Evolutionary conservation across 2,888 invertebrate genomes (phyloP).

Genomic region (Drosophila conformis): DNA sequence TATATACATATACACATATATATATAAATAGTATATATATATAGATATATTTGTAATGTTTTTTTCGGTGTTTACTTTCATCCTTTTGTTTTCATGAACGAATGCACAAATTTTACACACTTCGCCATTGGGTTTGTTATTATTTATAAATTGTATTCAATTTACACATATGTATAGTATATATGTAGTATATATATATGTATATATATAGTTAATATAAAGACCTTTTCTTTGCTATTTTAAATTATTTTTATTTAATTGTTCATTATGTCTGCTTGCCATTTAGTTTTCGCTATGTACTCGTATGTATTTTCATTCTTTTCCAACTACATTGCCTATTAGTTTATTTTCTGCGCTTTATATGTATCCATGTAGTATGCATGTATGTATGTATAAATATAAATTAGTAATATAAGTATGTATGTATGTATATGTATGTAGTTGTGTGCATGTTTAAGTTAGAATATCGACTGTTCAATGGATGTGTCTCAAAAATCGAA

Average conservation of each 20-base stretch:
- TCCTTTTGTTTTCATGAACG: slow-evolving; percentile 82
- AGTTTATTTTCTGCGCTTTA: slow-evolving; percentile 58
- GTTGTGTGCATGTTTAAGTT: slow-evolving; percentile 34
- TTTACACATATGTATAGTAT: slow-evolving; percentile 79
- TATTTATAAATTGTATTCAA: slow-evolving; percentile 81
- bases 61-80: slow-evolving; percentile 84
- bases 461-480: slow-evolving; percentile 29
- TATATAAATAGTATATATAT: slow-evolving; percentile 41
- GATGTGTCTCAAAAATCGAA: slow-evolving; percentile 20
- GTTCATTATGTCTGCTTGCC: slow-evolving; percentile 52
- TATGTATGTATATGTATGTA: slow-evolving; percentile 33
- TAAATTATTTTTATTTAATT: slow-evolving; percentile 63
- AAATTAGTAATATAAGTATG: slow-evolving; percentile 45
- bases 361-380: slow-evolving; percentile 52
- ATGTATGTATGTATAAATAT: slow-evolving; percentile 48
- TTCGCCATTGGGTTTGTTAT: slow-evolving; percentile 73
- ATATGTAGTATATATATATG: slow-evolving; percentile 53
- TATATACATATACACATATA: slow-evolving; percentile 51
- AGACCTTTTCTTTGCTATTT: slow-evolving; percentile 76
- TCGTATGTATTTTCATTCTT: slow-evolving; percentile 35
- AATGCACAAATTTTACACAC: slow-evolving; percentile 81
- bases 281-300: slow-evolving; percentile 45
- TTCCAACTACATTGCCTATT: slow-evolving; percentile 73
- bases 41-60: slow-evolving; percentile 71
- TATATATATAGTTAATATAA: slow-evolving; percentile 73